A percentile compares a stretch with the other conserved stretches of the same genome.
These are phyloP conservation scores for Orchesella cincta DNA, from an alignment of 1,140 invertebrate genomes.

Conservation along the genomic window DNA sequence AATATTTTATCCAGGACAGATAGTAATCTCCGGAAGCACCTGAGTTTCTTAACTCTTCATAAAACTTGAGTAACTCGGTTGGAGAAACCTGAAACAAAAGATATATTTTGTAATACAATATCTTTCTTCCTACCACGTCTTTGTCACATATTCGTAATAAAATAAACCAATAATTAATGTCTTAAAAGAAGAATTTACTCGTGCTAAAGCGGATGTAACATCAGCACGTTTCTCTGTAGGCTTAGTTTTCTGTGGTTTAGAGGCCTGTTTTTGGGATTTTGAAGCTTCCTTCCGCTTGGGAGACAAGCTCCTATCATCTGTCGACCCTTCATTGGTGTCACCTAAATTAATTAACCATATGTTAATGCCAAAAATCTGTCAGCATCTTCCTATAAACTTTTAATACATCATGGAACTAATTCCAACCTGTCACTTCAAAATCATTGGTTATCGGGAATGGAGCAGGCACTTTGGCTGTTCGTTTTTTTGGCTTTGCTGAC, in stretches of 20 bases:
- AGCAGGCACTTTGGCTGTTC: slow-evolving; percentile 25
- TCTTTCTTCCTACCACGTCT: neutral
- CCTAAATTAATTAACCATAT: neutral
- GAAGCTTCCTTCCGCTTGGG: neutral
- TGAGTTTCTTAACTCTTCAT: slow-evolving; percentile 41
- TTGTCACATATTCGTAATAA: neutral
- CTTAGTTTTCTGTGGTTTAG: slow-evolving; percentile 33
- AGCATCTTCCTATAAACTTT: no score
- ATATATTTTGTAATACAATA: neutral
- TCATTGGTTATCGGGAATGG: slow-evolving; percentile 21
- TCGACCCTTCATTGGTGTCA: neutral
- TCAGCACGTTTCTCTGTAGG: neutral
- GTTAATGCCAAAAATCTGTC: neutral
- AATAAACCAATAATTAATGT: neutral
- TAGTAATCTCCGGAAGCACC: slow-evolving; percentile 44
- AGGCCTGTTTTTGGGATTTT: neutral
- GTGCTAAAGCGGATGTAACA: neutral
- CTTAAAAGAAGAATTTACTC: neutral
- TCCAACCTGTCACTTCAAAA: neutral
- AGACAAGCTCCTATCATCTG: neutral
- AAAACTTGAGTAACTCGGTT: slow-evolving; percentile 41
- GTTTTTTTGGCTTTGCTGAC: slow-evolving; percentile 31
- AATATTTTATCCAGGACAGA: slow-evolving; percentile 50
- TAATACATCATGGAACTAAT: no score
- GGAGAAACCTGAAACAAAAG: slow-evolving; percentile 36